Evolutionary conservation across 2,113 vertebrate genomes (phyloP).

Genomic region (Cyprinodon variegatus): DNA sequence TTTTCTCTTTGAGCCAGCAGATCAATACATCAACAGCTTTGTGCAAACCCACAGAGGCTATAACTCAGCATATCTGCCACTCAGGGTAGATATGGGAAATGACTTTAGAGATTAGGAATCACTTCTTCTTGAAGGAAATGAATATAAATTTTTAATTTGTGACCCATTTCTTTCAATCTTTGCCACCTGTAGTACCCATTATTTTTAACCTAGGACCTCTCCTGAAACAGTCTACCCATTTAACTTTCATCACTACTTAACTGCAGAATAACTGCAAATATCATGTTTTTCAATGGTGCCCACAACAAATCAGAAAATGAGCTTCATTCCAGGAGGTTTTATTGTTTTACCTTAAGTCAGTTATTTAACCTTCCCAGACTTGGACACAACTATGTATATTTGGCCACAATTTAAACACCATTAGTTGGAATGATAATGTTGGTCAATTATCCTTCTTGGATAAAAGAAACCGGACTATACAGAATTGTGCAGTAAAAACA

Average conservation of each 20-base stretch:
- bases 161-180: too few species aligned
- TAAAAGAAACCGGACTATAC: too few species aligned
- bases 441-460: not conserved
- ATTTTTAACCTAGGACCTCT: too few species aligned
- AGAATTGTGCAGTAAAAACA: too few species aligned
- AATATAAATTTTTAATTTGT: not conserved
- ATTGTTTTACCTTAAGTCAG: not conserved
- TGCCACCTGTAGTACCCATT: too few species aligned
- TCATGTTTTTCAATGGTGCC: too few species aligned
- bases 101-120: not conserved
- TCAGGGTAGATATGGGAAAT: not conserved
- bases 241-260: too few species aligned
- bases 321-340: not conserved
- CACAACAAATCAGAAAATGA: not conserved
- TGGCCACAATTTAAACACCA: not conserved
- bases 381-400: not conserved
- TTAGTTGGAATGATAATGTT: not conserved
- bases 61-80: conserved; percentile 1
- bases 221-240: too few species aligned
- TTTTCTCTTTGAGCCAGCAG: conserved; percentile 36
- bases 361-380: not conserved
- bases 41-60: not conserved
- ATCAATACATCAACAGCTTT: conserved; percentile 35
- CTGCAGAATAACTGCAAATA: too few species aligned
- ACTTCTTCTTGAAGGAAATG: not conserved